Evolutionary conservation across 1,140 invertebrate genomes (phyloP).

Genomic region (Drosophila rufa): DNA sequence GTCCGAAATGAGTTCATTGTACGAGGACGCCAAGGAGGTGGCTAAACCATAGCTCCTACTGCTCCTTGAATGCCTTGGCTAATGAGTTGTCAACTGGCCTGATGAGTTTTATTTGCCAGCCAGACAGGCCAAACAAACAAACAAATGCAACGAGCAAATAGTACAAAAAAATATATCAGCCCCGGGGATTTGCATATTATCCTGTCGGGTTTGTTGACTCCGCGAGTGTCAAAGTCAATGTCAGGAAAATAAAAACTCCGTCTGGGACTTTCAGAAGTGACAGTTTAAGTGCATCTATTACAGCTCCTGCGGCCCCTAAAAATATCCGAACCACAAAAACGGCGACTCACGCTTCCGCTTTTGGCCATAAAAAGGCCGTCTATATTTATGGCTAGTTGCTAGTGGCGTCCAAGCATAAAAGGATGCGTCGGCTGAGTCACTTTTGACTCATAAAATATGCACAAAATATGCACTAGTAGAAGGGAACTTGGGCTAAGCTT

Average conservation of each 20-base stretch:
- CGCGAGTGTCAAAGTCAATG: slow-evolving; percentile 55
- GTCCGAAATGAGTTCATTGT: slow-evolving; percentile 70
- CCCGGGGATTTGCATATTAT: slow-evolving; percentile 56
- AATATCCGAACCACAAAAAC: slow-evolving; percentile 18
- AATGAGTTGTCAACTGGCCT: slow-evolving; percentile 75
- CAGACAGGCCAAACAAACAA: slow-evolving; percentile 39
- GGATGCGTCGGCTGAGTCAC: slow-evolving; percentile 25
- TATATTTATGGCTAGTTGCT: slow-evolving; percentile 30
- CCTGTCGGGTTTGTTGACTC: slow-evolving; percentile 45
- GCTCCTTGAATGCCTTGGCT: slow-evolving; percentile 40
- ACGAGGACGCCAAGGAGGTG: slow-evolving; percentile 35
- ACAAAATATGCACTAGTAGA: not conserved
- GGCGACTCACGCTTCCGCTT: slow-evolving; percentile 39
- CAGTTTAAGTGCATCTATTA: slow-evolving; percentile 49
- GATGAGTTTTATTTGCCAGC: slow-evolving; percentile 55
- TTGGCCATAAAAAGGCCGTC: slow-evolving; percentile 29
- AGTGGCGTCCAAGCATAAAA: slow-evolving; percentile 41
- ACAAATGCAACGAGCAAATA: slow-evolving; percentile 26
- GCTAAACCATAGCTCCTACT: slow-evolving; percentile 11
- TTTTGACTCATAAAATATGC: slow-evolving; percentile 30
- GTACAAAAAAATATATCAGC: not conserved
- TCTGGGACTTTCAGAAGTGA: slow-evolving; percentile 39
- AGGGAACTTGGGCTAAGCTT: not conserved
- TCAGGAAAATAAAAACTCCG: slow-evolving; percentile 20
- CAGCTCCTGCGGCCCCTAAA: slow-evolving; percentile 17